A percentile compares a stretch with the other conserved stretches of the same genome.
phyloP scores from a whole-genome alignment of 2,113 vertebrate species.

The Amphiprion percula region DNA sequence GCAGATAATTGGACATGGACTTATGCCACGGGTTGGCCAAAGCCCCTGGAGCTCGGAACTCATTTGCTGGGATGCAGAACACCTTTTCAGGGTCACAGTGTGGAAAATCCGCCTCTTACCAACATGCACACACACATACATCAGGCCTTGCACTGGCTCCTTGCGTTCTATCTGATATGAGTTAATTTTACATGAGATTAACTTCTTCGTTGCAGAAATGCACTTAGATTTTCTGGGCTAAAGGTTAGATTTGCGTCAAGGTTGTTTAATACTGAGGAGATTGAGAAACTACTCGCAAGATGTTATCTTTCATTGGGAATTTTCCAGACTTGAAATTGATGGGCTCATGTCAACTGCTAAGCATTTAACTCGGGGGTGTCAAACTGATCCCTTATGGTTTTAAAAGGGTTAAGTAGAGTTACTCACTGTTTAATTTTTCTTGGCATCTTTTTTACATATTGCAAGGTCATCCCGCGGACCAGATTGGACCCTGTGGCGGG shows the following conservation, averaged over 20 bases:
- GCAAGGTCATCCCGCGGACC: too few species aligned
- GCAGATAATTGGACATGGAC: constrained; percentile 75
- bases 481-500: too few species aligned
- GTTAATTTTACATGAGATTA: constrained; percentile 44
- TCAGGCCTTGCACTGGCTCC: not conserved
- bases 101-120: constrained; percentile 42
- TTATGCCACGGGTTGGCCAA: constrained; percentile 49
- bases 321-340: constrained; percentile 1
- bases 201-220: constrained; percentile 19
- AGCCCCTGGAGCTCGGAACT: constrained; percentile 62
- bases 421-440: too few species aligned
- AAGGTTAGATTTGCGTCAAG: not conserved
- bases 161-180: constrained; percentile 35
- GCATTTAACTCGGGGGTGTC: too few species aligned
- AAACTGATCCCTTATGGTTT: too few species aligned
- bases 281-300: not conserved
- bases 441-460: too few species aligned
- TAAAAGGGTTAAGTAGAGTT: too few species aligned
- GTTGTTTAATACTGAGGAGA: constrained; percentile 13
- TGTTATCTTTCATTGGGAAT: constrained; percentile 8
- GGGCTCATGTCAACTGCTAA: not conserved
- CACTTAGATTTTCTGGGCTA: constrained; percentile 14
- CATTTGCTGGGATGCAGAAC: constrained; percentile 65
- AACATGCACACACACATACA: constrained; percentile 9
- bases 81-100: constrained; percentile 59